Evolutionary conservation across 2,888 invertebrate genomes (phyloP).

Genomic region (Allacma fusca): DNA sequence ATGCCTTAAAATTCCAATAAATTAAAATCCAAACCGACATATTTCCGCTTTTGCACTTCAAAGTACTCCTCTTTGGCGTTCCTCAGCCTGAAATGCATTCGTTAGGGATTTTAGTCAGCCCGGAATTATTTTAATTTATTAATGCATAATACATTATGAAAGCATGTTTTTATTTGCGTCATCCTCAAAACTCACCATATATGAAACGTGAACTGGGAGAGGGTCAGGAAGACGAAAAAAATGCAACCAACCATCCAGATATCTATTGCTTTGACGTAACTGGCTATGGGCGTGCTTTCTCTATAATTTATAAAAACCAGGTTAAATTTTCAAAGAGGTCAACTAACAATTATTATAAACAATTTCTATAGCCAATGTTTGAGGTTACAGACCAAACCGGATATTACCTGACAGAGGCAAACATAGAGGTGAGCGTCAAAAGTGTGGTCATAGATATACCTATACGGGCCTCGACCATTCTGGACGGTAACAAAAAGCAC

Average conservation of each 20-base stretch:
- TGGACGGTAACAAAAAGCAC: slow-evolving; percentile 54
- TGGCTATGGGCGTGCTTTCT: slow-evolving; percentile 55
- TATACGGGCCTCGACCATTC: slow-evolving; percentile 57
- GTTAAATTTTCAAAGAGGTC: too few relatives aligned
- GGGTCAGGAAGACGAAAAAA: slow-evolving; percentile 55
- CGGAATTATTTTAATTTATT: too few relatives aligned
- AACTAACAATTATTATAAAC: too few relatives aligned
- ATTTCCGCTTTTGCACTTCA: background rate
- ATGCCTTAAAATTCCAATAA: too few relatives aligned
- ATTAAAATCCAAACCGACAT: too few relatives aligned
- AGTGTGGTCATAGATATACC: slow-evolving; percentile 58
- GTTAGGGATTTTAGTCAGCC: too few relatives aligned
- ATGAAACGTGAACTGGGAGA: slow-evolving; percentile 37
- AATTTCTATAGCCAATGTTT: too few relatives aligned
- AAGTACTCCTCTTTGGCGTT: background rate
- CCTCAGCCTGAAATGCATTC: background rate
- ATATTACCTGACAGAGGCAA: slow-evolving; percentile 53
- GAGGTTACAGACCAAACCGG: background rate
- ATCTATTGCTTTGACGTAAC: slow-evolving; percentile 56
- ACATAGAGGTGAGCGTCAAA: slow-evolving; percentile 58
- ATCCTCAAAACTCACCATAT: too few relatives aligned
- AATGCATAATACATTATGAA: too few relatives aligned
- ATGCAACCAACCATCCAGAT: slow-evolving; percentile 55
- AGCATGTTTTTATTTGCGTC: too few relatives aligned
- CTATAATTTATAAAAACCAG: too few relatives aligned